Conservation (phyloP, 1,140 invertebrate species). For the Thalassaphorura encarpata region DNA sequence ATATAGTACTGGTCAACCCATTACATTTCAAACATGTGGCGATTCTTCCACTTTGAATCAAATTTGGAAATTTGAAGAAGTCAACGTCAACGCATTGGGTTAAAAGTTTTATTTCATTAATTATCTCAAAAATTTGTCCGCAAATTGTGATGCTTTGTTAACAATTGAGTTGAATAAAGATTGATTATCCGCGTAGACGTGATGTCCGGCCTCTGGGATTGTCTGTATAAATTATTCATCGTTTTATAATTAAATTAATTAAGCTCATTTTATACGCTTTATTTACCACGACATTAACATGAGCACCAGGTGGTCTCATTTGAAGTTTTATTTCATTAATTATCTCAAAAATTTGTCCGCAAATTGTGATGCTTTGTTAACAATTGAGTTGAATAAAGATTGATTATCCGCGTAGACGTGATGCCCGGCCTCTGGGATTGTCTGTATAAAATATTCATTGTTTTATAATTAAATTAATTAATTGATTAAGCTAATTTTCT, state of each 20-base stretch:
- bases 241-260: not conserved
- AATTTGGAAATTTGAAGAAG: too few relatives aligned
- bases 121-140: too few relatives aligned
- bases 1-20: too few relatives aligned
- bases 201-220: not conserved
- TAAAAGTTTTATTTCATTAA: too few relatives aligned
- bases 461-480: not conserved
- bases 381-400: not conserved
- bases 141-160: too few relatives aligned
- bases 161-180: not conserved
- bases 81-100: too few relatives aligned
- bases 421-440: not conserved
- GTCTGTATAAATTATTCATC: not conserved
- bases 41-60: too few relatives aligned
- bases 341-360: too few relatives aligned
- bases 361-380: too few relatives aligned
- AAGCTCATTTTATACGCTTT: not conserved
- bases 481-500: not conserved
- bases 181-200: conserved; percentile 1
- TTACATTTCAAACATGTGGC: too few relatives aligned
- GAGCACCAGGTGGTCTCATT: not conserved
- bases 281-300: not conserved
- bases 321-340: not conserved
- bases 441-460: not conserved
- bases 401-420: conserved; percentile 1